A percentile compares a stretch with the other conserved stretches of the same genome.
These are phyloP conservation scores for Athene cunicularia DNA, from an alignment of 2,113 vertebrate genomes.

Conservation along the genomic window DNA sequence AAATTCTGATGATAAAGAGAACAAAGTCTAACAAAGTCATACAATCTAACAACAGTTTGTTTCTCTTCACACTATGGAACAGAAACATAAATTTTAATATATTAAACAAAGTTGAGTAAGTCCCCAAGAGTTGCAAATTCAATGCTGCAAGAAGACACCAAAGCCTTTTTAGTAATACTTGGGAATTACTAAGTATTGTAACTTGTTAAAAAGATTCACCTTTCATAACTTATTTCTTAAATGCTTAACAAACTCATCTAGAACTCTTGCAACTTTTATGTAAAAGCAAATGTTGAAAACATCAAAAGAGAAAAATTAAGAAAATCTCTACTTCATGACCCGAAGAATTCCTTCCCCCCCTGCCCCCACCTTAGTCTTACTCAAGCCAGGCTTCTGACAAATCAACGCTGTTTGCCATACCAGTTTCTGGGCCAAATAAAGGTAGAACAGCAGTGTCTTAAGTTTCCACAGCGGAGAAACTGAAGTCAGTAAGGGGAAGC, in stretches of 20 bases:
- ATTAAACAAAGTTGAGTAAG: not conserved
- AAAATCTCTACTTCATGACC: not conserved
- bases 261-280: not conserved
- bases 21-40: not conserved
- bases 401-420: not conserved
- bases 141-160: not conserved
- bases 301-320: not conserved
- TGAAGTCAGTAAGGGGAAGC: not conserved
- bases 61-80: not conserved
- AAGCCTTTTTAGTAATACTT: not conserved
- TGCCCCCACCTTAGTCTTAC: accelerated
- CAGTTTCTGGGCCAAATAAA: not conserved
- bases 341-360: not conserved
- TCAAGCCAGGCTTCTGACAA: not conserved
- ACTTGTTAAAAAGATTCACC: not conserved
- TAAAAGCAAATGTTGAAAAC: not conserved
- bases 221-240: not conserved
- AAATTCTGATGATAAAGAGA: not conserved
- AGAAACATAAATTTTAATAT: not conserved
- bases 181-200: not conserved
- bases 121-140: not conserved
- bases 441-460: not conserved
- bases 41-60: not conserved
- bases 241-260: not conserved
- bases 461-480: not conserved